Conservation (phyloP, 2,888 invertebrate genomes). For the Agrochola macilenta region DNA sequence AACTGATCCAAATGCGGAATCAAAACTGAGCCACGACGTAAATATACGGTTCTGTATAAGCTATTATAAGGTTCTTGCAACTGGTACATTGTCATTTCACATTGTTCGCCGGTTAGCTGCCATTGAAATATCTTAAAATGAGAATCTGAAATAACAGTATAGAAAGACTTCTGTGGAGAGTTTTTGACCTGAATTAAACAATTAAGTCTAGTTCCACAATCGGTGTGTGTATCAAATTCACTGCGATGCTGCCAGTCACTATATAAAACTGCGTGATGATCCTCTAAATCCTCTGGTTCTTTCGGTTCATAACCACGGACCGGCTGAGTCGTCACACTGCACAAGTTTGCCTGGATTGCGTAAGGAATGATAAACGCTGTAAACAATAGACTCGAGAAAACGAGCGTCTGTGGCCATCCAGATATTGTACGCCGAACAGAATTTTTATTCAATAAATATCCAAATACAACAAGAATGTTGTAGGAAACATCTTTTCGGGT, state of each 20-base stretch:
- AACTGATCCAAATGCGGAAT: slow-evolving; percentile 48
- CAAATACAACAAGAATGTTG: slow-evolving; percentile 69
- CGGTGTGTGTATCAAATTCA: neutral
- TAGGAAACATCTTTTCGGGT: slow-evolving; percentile 57
- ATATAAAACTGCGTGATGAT: slow-evolving; percentile 48
- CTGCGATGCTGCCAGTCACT: neutral
- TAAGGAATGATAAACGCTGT: slow-evolving; percentile 70
- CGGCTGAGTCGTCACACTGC: slow-evolving; percentile 68
- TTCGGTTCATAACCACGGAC: slow-evolving; percentile 65
- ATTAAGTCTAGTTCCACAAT: slow-evolving; percentile 62
- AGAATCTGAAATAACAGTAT: slow-evolving; percentile 62
- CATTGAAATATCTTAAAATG: slow-evolving; percentile 58
- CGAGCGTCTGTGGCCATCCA: slow-evolving; percentile 62
- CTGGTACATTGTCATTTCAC: slow-evolving; percentile 58
- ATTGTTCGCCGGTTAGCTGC: slow-evolving; percentile 64
- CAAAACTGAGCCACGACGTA: slow-evolving; percentile 73
- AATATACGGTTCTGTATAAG: slow-evolving; percentile 65
- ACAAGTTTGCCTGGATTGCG: slow-evolving; percentile 69
- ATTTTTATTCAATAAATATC: slow-evolving; percentile 70
- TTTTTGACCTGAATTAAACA: slow-evolving; percentile 66
- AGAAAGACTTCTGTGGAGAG: slow-evolving; percentile 49
- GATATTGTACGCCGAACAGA: slow-evolving; percentile 47
- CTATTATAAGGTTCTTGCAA: slow-evolving; percentile 59
- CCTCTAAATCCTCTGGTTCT: slow-evolving; percentile 50
- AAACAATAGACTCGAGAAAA: slow-evolving; percentile 67